Percentiles rank a stretch among this genome's conserved stretches.
Conservation (phyloP, 1,140 invertebrate species). For the Drosophila cardini region DNA sequence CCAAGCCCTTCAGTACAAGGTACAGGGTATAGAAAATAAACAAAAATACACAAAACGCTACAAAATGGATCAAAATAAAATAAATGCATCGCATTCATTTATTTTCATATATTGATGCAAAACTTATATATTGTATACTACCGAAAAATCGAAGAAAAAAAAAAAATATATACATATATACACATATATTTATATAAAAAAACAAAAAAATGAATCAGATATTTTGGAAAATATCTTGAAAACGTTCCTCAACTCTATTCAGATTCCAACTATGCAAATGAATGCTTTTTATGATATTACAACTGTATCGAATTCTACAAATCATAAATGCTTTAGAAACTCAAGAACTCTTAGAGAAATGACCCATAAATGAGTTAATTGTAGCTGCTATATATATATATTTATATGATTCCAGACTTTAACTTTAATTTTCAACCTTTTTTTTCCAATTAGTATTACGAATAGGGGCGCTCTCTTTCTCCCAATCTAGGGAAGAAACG, state of each 20-base stretch:
- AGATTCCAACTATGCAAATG: conserved; percentile 17
- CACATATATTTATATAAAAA: conserved; percentile 23
- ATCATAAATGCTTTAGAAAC: conserved; percentile 12
- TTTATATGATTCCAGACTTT: conserved; percentile 11
- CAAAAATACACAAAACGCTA: background rate
- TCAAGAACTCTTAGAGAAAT: background rate
- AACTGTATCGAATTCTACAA: background rate
- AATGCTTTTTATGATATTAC: conserved; percentile 1
- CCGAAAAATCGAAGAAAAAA: conserved; percentile 43
- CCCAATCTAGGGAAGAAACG: background rate
- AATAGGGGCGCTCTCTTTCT: conserved; percentile 7
- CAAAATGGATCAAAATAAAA: conserved; percentile 22
- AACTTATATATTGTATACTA: conserved; percentile 23
- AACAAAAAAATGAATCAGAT: conserved; percentile 8
- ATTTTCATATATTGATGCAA: conserved; percentile 10
- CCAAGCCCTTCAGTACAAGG: background rate
- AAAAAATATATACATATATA: conserved; percentile 24
- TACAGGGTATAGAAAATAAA: conserved; percentile 16
- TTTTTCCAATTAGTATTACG: background rate
- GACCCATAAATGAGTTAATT: conserved; percentile 3
- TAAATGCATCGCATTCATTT: conserved; percentile 18
- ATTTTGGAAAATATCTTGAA: conserved; percentile 19
- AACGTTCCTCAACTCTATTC: conserved; percentile 34
- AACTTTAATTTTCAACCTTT: conserved; percentile 1
- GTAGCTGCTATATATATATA: conserved; percentile 8